Evolutionary conservation across 1,140 invertebrate genomes (phyloP).

Genomic region (Nephila pilipes): DNA sequence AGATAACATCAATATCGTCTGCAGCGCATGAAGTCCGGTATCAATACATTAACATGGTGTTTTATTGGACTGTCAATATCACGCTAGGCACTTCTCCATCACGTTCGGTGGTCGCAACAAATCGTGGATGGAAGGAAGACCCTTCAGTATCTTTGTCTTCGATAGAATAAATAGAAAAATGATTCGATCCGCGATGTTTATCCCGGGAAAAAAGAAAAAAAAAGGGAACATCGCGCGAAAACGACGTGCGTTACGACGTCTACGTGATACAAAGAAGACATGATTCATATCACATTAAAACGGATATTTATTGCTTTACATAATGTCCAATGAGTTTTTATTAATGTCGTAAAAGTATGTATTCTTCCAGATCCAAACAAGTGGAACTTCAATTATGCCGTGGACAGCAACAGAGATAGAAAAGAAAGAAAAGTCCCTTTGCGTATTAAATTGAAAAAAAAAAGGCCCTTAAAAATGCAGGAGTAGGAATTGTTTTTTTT

Average conservation of each 20-base stretch:
- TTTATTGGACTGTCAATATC: neutral
- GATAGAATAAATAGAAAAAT: conserved; percentile 28
- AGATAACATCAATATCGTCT: too few relatives aligned
- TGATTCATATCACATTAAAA: conserved; percentile 67
- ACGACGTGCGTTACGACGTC: conserved; percentile 30
- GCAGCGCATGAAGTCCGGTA: neutral
- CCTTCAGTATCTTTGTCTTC: too few relatives aligned
- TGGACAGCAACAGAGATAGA: neutral
- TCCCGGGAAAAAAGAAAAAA: neutral
- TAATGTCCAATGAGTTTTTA: conserved; percentile 57
- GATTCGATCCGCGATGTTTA: conserved; percentile 13
- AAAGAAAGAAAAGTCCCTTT: neutral
- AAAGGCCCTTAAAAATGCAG: too few relatives aligned
- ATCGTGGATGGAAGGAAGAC: neutral
- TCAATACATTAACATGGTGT: neutral
- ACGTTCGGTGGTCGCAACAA: neutral
- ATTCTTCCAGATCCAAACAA: conserved; percentile 26
- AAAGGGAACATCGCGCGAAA: neutral
- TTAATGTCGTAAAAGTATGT: conserved; percentile 57
- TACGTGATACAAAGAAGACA: conserved; percentile 51
- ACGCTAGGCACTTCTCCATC: neutral
- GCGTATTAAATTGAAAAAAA: too few relatives aligned
- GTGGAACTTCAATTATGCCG: conserved; percentile 24
- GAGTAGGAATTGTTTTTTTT: too few relatives aligned
- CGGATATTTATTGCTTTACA: conserved; percentile 65